Conservation (phyloP, 1,140 invertebrate genomes). For the Rhopalosiphum padi region DNA sequence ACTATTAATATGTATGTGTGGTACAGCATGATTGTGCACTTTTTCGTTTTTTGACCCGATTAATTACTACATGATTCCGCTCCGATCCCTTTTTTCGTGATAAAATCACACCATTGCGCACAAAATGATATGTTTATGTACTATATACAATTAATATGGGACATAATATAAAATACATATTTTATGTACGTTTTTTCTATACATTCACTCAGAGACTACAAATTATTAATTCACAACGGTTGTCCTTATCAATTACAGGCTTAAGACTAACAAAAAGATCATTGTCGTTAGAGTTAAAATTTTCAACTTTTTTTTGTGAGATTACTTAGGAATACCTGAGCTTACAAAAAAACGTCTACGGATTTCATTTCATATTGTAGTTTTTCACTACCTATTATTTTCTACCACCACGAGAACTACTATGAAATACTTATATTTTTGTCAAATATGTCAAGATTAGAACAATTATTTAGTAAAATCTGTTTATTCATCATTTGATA, state of each 20-base stretch:
- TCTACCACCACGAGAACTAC: neutral
- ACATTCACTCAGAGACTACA: neutral
- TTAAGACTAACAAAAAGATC: neutral
- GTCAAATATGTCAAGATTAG: neutral
- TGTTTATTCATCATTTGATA: neutral
- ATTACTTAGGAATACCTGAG: neutral
- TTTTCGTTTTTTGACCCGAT: too few relatives aligned
- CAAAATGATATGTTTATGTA: too few relatives aligned
- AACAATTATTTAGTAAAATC: neutral
- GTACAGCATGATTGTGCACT: too few relatives aligned
- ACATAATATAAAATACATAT: neutral
- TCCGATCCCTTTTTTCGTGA: too few relatives aligned
- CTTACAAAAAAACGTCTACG: neutral
- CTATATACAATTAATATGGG: too few relatives aligned
- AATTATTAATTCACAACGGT: neutral
- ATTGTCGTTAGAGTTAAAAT: neutral
- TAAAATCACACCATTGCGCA: too few relatives aligned
- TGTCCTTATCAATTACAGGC: neutral
- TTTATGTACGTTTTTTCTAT: neutral
- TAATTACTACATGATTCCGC: too few relatives aligned
- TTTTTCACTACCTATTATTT: neutral
- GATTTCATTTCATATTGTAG: neutral
- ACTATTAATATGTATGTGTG: neutral
- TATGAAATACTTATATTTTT: neutral
- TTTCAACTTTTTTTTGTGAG: neutral